Base-by-base conservation (phyloP, 2,113 vertebrate genomes). In the Dendropsophus ebraccatus region DNA sequence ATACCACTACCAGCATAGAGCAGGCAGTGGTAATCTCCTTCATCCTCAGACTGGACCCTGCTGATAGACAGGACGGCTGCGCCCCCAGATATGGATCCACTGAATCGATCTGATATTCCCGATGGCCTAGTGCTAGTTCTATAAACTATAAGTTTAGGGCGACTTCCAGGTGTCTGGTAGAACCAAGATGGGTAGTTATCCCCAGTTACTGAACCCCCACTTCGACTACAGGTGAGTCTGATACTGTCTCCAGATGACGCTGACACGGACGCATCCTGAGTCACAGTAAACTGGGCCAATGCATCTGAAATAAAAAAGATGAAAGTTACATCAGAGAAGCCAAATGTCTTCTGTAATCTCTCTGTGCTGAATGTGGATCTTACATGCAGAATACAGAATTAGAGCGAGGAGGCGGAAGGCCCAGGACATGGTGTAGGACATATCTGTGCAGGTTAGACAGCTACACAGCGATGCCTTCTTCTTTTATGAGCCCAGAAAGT, bases 351-450 rank as follows among this genome's bases (percentile, higher is more conserved):
- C 32, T 8, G 32, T 73, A 82, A 74, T 23, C n/a, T 60, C 30
- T 19, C n/a, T n/a, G n/a, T n/a, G 32, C 69, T 21, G 50, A 47
- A 41, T 45, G 16, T 11, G 47, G 41, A 47, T 65, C 83, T 85
- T 85, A 78, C 83, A 54, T 52, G 85, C 35, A 45, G 28, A 56
- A 23, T 16, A 54, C 12, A 10, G 70, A 32, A 54, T 4, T 19
- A 87, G 16, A 1, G 10, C 23, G 19, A 84, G 35, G 30, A 84
- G 3, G 32, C 16, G 5, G 11, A 11, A 11, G 67, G 8, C 35
- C n/a, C 58, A 78, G 32, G 76, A 41, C 86, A 87, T 88, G 86
- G 35, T 87, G 70, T 9, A 25, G 65, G 80, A 7, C 28, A 2
- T 50, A 10, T 50, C 49, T 50, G 49, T 50, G 49, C 49, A 50